Percentiles rank a stretch among this genome's conserved stretches.
phyloP scores from a whole-genome alignment of 1,140 invertebrate genomes.

The Brachionus rubens region DNA sequence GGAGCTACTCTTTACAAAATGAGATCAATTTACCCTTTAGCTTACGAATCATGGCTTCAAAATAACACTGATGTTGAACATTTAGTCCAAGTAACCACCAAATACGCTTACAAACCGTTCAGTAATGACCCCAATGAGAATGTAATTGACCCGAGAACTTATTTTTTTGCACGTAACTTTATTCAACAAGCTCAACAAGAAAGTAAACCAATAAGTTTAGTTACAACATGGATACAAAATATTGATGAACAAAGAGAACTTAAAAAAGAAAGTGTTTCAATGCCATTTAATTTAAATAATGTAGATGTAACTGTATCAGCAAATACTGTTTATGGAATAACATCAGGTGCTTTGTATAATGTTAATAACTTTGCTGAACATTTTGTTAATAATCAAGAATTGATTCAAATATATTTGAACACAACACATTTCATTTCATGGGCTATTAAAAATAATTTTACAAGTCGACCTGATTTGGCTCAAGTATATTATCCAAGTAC shows the following conservation, averaged over 20 bases:
- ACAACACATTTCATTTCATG: slow-evolving; percentile 52
- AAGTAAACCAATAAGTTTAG: slow-evolving; percentile 50
- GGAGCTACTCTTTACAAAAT: slow-evolving; percentile 50
- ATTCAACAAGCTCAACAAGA: slow-evolving; percentile 48
- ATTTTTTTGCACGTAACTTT: slow-evolving; percentile 52
- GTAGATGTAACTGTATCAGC: slow-evolving; percentile 54
- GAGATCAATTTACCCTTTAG: slow-evolving; percentile 48
- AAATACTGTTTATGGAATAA: slow-evolving; percentile 53
- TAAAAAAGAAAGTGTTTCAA: slow-evolving; percentile 50
- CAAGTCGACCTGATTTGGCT: slow-evolving; percentile 52
- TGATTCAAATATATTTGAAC: slow-evolving; percentile 51
- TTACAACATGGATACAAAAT: slow-evolving; percentile 55
- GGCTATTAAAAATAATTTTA: slow-evolving; percentile 52
- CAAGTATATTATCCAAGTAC: slow-evolving; percentile 55
- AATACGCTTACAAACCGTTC: slow-evolving; percentile 54
- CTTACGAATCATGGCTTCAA: slow-evolving; percentile 49
- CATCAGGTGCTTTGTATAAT: slow-evolving; percentile 50
- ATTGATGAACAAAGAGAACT: slow-evolving; percentile 50
- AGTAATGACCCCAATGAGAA: slow-evolving; percentile 50
- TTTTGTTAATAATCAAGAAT: slow-evolving; percentile 51
- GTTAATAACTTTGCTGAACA: slow-evolving; percentile 48
- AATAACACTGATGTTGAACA: slow-evolving; percentile 51
- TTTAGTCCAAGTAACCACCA: slow-evolving; percentile 50
- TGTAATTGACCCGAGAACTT: slow-evolving; percentile 54
- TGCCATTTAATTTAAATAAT: slow-evolving; percentile 56